These are phyloP conservation scores for Anagrus nilaparvatae DNA, from an alignment of 1,140 invertebrate species.

Conservation along the genomic window DNA sequence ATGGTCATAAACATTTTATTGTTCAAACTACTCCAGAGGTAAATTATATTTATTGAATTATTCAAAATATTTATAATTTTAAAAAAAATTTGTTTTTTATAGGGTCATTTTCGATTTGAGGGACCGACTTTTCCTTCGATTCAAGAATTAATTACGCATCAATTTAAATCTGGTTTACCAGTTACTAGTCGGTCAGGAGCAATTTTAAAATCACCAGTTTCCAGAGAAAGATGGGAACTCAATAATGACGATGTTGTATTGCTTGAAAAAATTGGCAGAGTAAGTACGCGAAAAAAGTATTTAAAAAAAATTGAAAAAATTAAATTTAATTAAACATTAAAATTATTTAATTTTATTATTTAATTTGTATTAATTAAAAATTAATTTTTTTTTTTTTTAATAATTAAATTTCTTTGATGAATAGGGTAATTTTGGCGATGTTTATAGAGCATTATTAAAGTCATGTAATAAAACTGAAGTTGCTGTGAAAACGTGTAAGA, in stretches of 20 bases:
- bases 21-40: conserved; percentile 88
- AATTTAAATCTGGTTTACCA: conserved; percentile 69
- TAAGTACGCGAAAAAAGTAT: conserved; percentile 40
- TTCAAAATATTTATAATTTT: conserved; percentile 3
- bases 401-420: conserved; percentile 1
- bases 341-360: background rate
- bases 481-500: conserved; percentile 91
- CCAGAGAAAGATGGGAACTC: conserved; percentile 89
- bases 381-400: background rate
- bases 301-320: background rate
- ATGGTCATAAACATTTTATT: conserved; percentile 93
- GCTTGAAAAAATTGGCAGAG: conserved; percentile 88
- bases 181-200: conserved; percentile 89
- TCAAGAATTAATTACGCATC: conserved; percentile 80
- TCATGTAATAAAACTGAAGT: conserved; percentile 68
- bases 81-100: conserved; percentile 20
- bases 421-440: conserved; percentile 95
- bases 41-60: conserved; percentile 16
- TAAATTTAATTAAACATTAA: background rate
- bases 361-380: conserved; percentile 4
- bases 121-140: conserved; percentile 87
- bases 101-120: conserved; percentile 90
- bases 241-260: conserved; percentile 92
- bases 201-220: conserved; percentile 75
- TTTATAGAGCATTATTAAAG: conserved; percentile 83